Conservation (phyloP, 1,140 invertebrate species). For the Pseudachorutes palmiensis region DNA sequence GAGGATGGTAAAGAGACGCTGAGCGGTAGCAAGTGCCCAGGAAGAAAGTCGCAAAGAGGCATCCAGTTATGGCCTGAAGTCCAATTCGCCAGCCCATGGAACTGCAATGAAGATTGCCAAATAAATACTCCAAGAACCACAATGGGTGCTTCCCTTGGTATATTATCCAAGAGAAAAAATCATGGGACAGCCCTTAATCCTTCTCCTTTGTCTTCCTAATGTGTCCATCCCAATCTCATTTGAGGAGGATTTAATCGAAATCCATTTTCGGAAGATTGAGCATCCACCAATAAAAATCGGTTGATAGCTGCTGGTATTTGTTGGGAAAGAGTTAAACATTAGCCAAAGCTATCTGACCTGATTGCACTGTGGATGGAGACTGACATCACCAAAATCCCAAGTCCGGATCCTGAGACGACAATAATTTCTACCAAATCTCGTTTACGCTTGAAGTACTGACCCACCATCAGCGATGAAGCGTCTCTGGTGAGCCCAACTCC, state of each 20-base stretch:
- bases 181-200: too few relatives aligned
- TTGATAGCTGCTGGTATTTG: too few relatives aligned
- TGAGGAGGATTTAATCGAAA: too few relatives aligned
- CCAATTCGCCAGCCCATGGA: constrained; percentile 80
- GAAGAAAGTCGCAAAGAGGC: constrained; percentile 74
- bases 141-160: too few relatives aligned
- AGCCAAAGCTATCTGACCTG: constrained; percentile 50
- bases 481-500: constrained; percentile 74
- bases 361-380: constrained; percentile 68
- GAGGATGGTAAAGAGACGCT: constrained; percentile 80
- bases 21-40: constrained; percentile 81
- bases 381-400: constrained; percentile 75
- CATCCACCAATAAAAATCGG: not conserved
- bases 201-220: too few relatives aligned
- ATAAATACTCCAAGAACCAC: too few relatives aligned
- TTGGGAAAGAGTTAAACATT: not conserved
- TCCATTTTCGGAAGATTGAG: too few relatives aligned
- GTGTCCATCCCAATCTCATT: too few relatives aligned
- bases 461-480: constrained; percentile 80
- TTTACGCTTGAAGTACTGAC: constrained; percentile 78
- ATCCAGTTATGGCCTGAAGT: constrained; percentile 73
- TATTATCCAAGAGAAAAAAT: too few relatives aligned
- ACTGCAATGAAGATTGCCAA: constrained; percentile 52
- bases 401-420: constrained; percentile 73
- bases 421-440: constrained; percentile 83